Base-by-base conservation (phyloP, 2,113 vertebrate genomes). In the Danionella cerebrum region DNA sequence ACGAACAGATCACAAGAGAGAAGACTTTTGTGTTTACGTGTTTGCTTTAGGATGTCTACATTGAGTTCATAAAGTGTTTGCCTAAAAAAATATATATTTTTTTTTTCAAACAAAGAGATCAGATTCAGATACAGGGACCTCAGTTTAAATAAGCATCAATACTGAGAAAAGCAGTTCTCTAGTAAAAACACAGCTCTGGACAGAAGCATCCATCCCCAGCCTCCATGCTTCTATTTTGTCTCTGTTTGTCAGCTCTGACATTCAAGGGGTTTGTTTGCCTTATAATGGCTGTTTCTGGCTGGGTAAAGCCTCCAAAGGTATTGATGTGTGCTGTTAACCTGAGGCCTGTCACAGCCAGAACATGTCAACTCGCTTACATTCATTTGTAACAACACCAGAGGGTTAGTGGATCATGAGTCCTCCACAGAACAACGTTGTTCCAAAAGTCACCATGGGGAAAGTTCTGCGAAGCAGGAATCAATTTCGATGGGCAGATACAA, bases 201-300 rank as follows among this genome's bases (percentile, higher is more conserved):
- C 67, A 55, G 25, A 52, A 67, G 54, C 29, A 76, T 65, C 69
- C 47, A 77, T 80, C 72, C 74, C 53, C n/a, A 33, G 35, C 35
- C 22, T 47, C 25, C 73, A 79, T 84, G 77, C 79, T 84, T 85
- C 84, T 81, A 57, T 62, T 36, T 77, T 66, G 67, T 53, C 78
- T 82, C 74, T 82, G 72, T 68, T 73, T 79, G 78, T 81, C 84
- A 85, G 80, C 84, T 82, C 83, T 88, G 86, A 83, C 84, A 85
- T 82, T 84, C 81, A 86, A 85, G 83, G 84, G 87, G 82, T 88
- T 88, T 83, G 84, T 86, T 86, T 86, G 83, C 84, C 84, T 88
- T 86, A n/a, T n/a, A 86, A 88, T 87, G 84, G 81, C 78, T 76
- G 68, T 77, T 77, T 79, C 80, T 76, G 58, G 71, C 73, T 76